Evolutionary conservation across 1,140 invertebrate species (phyloP), one percentile per base, ranked within the genome.

Genomic region (Bombus affinis): DNA sequence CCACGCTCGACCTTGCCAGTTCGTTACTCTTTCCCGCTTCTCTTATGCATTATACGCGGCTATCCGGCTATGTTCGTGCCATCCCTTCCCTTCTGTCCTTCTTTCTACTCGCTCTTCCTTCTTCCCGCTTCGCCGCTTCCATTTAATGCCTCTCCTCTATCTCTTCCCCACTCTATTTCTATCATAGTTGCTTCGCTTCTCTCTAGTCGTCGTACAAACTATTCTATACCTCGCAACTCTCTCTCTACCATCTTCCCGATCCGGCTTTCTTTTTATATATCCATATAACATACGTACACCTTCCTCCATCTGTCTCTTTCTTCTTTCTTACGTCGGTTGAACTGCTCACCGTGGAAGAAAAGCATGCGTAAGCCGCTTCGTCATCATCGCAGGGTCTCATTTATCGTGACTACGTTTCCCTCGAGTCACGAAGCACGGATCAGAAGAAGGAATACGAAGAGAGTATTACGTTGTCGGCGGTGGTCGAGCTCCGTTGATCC

Each of bases 1-100:
- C 94, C 94, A 94, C 92, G 90, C 92, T 94, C 94, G 94, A 94
- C 94, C 94, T 95, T 95, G 94, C 94, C 93, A 94, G 94, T 95
- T 95, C 94, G 94, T 95, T 95, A 94, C 94, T 94, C 94, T 94
- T 94, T 94, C 93, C 91, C 92, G 85, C 81, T 89, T 90, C 88
- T 92, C 91, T 92, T 91, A 88, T 92, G 91, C 90, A 91, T 92
- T 91, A 92, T 91, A 91, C 89, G 87, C 86, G 87, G 88, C 88
- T 91, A 92, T 92, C 91, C 89, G 91, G 83, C 88, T 88, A 87
- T 81, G 88, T 86, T 80, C 83, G 82, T 89, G 81, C 83, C 70
- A 71, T 37, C n/a, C 70, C 81, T 62, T 32, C 65, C 57, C 53
- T 70, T 70, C 59, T 59, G 37, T 71, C 83, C 68, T 37, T 65